phyloP scores from a whole-genome alignment of 2,113 vertebrate species.

The Rhynchomys soricoides region DNA sequence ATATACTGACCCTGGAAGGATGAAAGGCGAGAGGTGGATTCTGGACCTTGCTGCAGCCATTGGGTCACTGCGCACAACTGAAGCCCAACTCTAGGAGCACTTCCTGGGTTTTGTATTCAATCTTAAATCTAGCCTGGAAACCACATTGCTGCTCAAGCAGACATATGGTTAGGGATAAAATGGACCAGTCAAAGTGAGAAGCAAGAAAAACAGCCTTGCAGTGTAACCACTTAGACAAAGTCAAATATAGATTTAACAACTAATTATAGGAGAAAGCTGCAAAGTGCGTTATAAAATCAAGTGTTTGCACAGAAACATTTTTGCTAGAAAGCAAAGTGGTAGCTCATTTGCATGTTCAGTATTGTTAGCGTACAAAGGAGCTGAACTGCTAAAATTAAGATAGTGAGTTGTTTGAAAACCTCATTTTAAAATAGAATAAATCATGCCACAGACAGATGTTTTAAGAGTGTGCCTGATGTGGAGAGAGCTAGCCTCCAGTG shows the following conservation, averaged over 20 bases:
- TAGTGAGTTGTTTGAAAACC: slow-evolving; percentile 85
- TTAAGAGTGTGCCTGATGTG: slow-evolving; percentile 63
- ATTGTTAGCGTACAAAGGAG: slow-evolving; percentile 84
- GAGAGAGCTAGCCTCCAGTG: slow-evolving; percentile 46
- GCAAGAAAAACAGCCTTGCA: slow-evolving; percentile 67
- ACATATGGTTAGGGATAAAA: slow-evolving; percentile 10
- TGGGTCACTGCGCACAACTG: neutral
- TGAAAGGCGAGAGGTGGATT: rapidly evolving
- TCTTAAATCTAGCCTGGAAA: neutral
- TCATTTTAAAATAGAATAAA: slow-evolving; percentile 83
- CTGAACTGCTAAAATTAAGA: slow-evolving; percentile 85
- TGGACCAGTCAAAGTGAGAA: slow-evolving; percentile 65
- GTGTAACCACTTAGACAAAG: slow-evolving; percentile 77
- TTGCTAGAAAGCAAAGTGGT: slow-evolving; percentile 84
- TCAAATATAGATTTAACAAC: slow-evolving; percentile 83
- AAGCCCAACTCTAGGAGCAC: neutral
- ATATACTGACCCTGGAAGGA: neutral
- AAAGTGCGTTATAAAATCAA: slow-evolving; percentile 82
- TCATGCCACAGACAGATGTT: slow-evolving; percentile 77
- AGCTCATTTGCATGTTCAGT: slow-evolving; percentile 84
- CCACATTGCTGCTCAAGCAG: neutral
- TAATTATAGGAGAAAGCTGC: slow-evolving; percentile 82
- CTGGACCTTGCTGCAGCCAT: neutral
- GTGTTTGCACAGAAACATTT: slow-evolving; percentile 86
- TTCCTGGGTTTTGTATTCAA: neutral